These are phyloP conservation scores for Cheumatopsyche charites DNA, from an alignment of 1,140 invertebrate genomes.

Conservation along the genomic window DNA sequence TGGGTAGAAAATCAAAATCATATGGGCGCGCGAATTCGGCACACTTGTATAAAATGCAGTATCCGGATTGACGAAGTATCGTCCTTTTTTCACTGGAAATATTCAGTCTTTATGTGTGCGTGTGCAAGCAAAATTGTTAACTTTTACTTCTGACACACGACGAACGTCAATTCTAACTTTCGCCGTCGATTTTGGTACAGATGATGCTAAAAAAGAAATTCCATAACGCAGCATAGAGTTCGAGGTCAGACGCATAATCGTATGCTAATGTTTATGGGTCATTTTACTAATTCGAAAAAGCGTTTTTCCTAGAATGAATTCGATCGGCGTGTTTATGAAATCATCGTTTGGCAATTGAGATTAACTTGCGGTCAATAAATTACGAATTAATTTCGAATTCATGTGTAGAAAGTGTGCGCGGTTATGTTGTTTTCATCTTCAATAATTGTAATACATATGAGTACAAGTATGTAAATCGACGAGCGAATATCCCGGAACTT, in stretches of 20 bases:
- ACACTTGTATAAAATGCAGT: not conserved
- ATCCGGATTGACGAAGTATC: slow-evolving; percentile 1
- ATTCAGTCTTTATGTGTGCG: slow-evolving; percentile 13
- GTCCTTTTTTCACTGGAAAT: slow-evolving; percentile 7
- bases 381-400: no score
- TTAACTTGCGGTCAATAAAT: no score
- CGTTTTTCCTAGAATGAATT: no score
- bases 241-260: not conserved
- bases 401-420: no score
- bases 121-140: not conserved
- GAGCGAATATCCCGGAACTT: no score
- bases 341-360: no score
- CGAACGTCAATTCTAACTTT: slow-evolving; percentile 14
- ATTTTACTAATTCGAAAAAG: no score
- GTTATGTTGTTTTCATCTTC: no score
- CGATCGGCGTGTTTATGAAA: no score
- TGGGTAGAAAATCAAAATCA: not conserved
- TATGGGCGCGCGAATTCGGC: not conserved
- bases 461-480: no score
- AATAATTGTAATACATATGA: no score
- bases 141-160: slow-evolving; percentile 33
- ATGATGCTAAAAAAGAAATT: slow-evolving; percentile 26
- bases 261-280: no score
- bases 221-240: slow-evolving; percentile 1
- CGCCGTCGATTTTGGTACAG: slow-evolving; percentile 16